phyloP scores from a whole-genome alignment of 1,140 invertebrate species.

The Hetaerina americana region DNA sequence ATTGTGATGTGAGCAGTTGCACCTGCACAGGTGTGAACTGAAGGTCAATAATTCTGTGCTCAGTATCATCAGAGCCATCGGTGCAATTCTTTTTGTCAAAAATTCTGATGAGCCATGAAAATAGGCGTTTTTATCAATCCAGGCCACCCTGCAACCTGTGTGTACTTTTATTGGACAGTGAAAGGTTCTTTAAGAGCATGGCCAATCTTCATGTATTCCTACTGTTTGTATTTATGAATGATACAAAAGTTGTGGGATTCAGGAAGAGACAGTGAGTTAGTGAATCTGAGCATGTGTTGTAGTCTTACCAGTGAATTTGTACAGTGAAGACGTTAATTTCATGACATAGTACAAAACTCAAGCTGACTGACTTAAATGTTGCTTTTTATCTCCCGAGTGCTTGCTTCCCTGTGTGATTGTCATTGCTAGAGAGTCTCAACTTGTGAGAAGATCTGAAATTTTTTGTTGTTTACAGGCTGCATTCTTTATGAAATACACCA shows the following conservation, averaged over 20 bases:
- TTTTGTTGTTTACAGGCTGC: not conserved
- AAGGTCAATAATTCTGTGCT: not conserved
- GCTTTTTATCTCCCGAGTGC: not conserved
- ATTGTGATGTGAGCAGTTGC: not conserved
- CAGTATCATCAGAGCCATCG: not conserved
- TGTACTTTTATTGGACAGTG: not conserved
- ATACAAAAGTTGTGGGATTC: not conserved
- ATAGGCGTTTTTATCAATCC: not conserved
- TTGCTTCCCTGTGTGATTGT: not conserved
- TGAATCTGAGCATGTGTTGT: not conserved
- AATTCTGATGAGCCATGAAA: not conserved
- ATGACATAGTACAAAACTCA: not conserved
- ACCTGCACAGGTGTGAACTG: not conserved
- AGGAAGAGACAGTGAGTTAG: not conserved
- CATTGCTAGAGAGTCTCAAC: not conserved
- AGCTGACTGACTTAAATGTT: not conserved
- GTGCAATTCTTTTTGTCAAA: not conserved
- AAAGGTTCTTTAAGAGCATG: not conserved
- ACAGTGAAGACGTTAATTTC: not conserved
- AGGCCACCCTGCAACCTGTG: not conserved
- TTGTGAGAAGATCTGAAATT: not conserved
- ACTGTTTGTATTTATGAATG: not conserved
- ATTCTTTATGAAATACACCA: not conserved
- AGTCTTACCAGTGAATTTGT: not conserved
- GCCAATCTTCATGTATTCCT: not conserved